A percentile compares a stretch with the other conserved stretches of the same genome.
Conservation (phyloP, 37 sponge, comb jelly and placozoan species). For the Oopsacas minuta region DNA sequence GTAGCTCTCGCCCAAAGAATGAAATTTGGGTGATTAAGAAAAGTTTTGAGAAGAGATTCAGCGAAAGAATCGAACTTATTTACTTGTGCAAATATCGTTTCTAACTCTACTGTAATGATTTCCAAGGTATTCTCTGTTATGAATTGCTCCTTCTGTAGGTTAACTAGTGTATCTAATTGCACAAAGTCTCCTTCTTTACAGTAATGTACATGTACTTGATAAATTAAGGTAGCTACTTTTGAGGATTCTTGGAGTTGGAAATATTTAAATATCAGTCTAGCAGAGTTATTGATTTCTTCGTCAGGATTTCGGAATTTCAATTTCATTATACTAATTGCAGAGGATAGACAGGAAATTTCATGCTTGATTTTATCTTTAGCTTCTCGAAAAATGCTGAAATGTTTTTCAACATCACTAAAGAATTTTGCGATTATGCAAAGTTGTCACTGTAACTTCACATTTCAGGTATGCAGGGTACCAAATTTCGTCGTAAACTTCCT, state of each 20-base stretch:
- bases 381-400: background rate
- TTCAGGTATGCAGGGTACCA: background rate
- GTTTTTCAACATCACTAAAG: background rate
- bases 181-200: background rate
- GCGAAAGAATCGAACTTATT: background rate
- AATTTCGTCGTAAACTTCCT: background rate
- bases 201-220: background rate
- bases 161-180: background rate
- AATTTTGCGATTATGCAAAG: background rate
- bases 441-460: background rate
- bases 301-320: background rate
- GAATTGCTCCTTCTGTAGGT: background rate
- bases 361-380: background rate
- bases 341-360: background rate
- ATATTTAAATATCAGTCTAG: background rate
- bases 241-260: background rate
- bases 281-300: background rate
- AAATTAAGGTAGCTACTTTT: background rate
- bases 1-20: background rate
- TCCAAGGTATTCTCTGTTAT: background rate
- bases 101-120: background rate
- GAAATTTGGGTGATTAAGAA: slow-evolving; percentile 6
- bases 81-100: background rate
- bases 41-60: background rate
- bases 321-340: background rate